Conservation (phyloP, 2,888 invertebrate genomes). For the Embidobia sp. region DNA sequence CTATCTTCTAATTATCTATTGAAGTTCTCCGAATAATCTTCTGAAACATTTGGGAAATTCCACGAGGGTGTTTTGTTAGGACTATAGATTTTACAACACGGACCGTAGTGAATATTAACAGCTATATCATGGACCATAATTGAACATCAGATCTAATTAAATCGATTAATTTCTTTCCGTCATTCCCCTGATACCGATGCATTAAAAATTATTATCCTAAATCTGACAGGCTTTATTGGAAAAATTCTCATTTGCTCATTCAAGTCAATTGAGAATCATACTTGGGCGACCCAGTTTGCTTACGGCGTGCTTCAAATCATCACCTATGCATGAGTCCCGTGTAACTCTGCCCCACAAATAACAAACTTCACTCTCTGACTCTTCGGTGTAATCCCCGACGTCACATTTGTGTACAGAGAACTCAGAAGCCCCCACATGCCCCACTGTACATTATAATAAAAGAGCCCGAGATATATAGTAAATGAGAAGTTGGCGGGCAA, state of each 20-base stretch:
- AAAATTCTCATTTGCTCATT: constrained; percentile 2
- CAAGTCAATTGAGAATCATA: constrained; percentile 17
- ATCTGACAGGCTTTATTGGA: too few species aligned
- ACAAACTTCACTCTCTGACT: constrained; percentile 42
- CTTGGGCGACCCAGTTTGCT: constrained; percentile 21
- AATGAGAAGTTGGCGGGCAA: constrained; percentile 45
- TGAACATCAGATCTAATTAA: too few species aligned
- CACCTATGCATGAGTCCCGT: constrained; percentile 37
- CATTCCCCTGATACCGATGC: too few species aligned
- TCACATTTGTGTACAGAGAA: constrained; percentile 51
- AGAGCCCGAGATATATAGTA: constrained; percentile 41
- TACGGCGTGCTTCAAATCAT: constrained; percentile 27
- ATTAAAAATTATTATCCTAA: not conserved
- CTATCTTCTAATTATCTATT: too few species aligned
- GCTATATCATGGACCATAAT: too few species aligned
- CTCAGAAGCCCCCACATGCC: not conserved
- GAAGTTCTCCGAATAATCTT: too few species aligned
- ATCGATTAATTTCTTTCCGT: too few species aligned
- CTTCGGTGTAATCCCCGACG: constrained; percentile 47
- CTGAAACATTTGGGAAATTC: too few species aligned
- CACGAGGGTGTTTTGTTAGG: too few species aligned
- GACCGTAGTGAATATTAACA: too few species aligned
- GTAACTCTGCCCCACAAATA: constrained; percentile 55
- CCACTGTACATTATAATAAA: constrained; percentile 39
- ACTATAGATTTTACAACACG: too few species aligned